These are phyloP conservation scores for Acronicta alni DNA, from an alignment of 2,888 invertebrate species.

Conservation along the genomic window DNA sequence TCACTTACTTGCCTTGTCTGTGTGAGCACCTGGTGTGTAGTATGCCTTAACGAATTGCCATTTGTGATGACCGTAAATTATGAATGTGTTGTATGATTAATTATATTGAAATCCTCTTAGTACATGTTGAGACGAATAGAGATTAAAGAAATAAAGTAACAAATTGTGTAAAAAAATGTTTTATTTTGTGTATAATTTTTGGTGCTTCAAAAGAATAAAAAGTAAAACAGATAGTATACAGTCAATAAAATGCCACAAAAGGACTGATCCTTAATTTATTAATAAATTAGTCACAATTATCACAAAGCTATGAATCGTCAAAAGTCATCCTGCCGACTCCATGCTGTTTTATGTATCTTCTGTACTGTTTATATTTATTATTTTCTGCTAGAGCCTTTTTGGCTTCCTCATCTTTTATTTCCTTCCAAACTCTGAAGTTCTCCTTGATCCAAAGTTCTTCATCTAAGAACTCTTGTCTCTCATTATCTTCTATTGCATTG, in stretches of 20 bases:
- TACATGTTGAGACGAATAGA: slow-evolving; percentile 83
- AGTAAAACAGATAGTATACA: slow-evolving; percentile 31
- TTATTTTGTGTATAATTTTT: slow-evolving; percentile 67
- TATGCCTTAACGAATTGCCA: slow-evolving; percentile 84
- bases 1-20: slow-evolving; percentile 68
- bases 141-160: slow-evolving; percentile 81
- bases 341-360: slow-evolving; percentile 96
- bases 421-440: slow-evolving; percentile 94
- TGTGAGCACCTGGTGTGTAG: slow-evolving; percentile 59
- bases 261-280: slow-evolving; percentile 44
- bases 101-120: slow-evolving; percentile 79
- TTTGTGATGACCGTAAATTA: slow-evolving; percentile 82
- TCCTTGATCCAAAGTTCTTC: slow-evolving; percentile 95
- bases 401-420: slow-evolving; percentile 94
- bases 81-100: slow-evolving; percentile 74
- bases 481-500: slow-evolving; percentile 92
- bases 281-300: slow-evolving; percentile 39
- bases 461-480: slow-evolving; percentile 92
- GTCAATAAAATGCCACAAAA: slow-evolving; percentile 36
- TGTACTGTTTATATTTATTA: slow-evolving; percentile 95
- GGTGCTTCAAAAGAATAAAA: slow-evolving; percentile 37
- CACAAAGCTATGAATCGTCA: slow-evolving; percentile 90
- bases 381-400: slow-evolving; percentile 96
- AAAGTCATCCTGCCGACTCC: slow-evolving; percentile 97
- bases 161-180: slow-evolving; percentile 81